Evolutionary conservation across 2,113 vertebrate species (phyloP).

Genomic region (Aix galericulata): DNA sequence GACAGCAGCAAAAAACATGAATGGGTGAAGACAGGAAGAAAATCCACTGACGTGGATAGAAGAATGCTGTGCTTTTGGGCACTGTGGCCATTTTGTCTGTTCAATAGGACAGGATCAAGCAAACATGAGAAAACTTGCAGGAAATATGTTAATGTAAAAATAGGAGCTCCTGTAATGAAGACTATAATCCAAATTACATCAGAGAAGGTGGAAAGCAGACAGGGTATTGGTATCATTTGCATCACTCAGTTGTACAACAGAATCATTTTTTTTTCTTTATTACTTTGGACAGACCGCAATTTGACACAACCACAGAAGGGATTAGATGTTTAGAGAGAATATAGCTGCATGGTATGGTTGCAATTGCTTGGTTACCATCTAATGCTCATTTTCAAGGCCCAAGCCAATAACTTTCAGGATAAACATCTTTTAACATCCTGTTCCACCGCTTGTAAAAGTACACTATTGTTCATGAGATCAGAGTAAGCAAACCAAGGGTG

Average conservation of each 20-base stretch:
- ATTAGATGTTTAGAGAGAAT: neutral
- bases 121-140: neutral
- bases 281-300: neutral
- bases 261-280: neutral
- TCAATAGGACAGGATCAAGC: slow-evolving; percentile 1
- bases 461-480: neutral
- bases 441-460: neutral
- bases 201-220: neutral
- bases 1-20: neutral
- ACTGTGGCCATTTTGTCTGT: neutral
- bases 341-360: neutral
- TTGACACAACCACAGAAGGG: neutral
- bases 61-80: neutral
- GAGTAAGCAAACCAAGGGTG: neutral
- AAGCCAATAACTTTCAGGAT: neutral
- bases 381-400: neutral
- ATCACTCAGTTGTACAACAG: neutral
- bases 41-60: neutral
- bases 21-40: slow-evolving; percentile 36
- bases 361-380: neutral
- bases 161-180: neutral
- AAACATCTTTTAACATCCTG: neutral
- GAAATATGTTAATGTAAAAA: slow-evolving; percentile 1
- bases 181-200: neutral
- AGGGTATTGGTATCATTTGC: neutral